Evolutionary conservation across 1,140 invertebrate genomes (phyloP).

Genomic region (Drosophila trapezifrons): DNA sequence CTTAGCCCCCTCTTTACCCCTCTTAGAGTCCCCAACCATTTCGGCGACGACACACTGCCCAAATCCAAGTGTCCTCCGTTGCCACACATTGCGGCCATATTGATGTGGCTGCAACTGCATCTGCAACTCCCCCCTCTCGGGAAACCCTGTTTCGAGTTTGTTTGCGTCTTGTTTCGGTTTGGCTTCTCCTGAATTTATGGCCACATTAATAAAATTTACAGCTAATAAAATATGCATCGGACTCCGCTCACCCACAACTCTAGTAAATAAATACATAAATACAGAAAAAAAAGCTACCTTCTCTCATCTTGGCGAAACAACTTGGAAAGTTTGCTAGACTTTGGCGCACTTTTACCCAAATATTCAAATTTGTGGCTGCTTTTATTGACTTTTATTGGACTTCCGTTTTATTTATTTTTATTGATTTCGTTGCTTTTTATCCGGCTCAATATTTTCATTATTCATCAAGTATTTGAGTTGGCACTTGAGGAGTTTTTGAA

Average conservation of each 20-base stretch:
- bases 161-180: slow-evolving; percentile 61
- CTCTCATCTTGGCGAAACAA: background rate
- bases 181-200: slow-evolving; percentile 73
- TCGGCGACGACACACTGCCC: slow-evolving; percentile 74
- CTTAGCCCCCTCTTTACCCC: background rate
- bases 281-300: background rate
- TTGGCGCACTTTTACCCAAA: slow-evolving; percentile 35
- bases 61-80: slow-evolving; percentile 77
- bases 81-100: slow-evolving; percentile 50
- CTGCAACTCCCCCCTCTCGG: background rate
- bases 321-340: slow-evolving; percentile 39
- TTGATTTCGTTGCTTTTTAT: slow-evolving; percentile 29
- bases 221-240: slow-evolving; percentile 78
- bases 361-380: slow-evolving; percentile 25
- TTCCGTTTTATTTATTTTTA: slow-evolving; percentile 44
- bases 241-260: slow-evolving; percentile 63
- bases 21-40: slow-evolving; percentile 12
- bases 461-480: slow-evolving; percentile 55
- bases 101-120: slow-evolving; percentile 26
- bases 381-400: slow-evolving; percentile 40
- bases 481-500: slow-evolving; percentile 46
- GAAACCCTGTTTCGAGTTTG: slow-evolving; percentile 49
- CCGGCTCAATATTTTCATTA: slow-evolving; percentile 52
- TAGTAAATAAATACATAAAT: slow-evolving; percentile 8
- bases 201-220: slow-evolving; percentile 82